These are phyloP conservation scores for Pteropus rufus DNA, from an alignment of 2,797 vertebrate genomes.

Conservation along the genomic window DNA sequence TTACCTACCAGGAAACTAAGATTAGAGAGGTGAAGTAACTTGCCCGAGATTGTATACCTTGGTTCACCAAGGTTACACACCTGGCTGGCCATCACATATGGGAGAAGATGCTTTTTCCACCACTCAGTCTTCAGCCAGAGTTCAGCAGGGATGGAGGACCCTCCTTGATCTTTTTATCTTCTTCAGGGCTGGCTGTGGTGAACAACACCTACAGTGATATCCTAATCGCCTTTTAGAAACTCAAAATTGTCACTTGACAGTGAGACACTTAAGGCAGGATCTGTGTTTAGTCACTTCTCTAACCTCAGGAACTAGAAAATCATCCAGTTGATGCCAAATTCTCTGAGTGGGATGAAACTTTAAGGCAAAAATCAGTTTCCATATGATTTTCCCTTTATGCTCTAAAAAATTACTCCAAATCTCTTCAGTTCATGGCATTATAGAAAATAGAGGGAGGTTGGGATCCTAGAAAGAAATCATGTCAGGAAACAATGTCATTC, in stretches of 20 bases:
- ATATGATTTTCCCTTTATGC: background rate
- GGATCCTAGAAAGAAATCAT: background rate
- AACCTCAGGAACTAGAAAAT: background rate
- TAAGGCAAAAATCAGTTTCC: background rate
- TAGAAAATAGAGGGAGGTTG: background rate
- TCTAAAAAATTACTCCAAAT: background rate
- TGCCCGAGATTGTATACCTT: background rate
- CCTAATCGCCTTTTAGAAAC: background rate
- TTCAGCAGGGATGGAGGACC: background rate
- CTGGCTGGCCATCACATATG: background rate
- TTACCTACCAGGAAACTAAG: background rate
- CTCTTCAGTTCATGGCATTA: slow-evolving; percentile 10
- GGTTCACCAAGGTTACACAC: background rate
- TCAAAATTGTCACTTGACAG: background rate
- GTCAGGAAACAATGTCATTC: background rate
- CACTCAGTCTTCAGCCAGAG: background rate
- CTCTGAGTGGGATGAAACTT: background rate
- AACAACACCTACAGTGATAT: background rate
- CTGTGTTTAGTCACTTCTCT: background rate
- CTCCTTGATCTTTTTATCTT: background rate
- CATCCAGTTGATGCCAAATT: background rate
- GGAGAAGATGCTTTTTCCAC: background rate
- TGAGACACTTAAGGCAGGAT: background rate
- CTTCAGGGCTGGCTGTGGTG: background rate
- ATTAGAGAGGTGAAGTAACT: background rate